Conservation (phyloP, 2,113 vertebrate species). For the Callaeas wilsoni region DNA sequence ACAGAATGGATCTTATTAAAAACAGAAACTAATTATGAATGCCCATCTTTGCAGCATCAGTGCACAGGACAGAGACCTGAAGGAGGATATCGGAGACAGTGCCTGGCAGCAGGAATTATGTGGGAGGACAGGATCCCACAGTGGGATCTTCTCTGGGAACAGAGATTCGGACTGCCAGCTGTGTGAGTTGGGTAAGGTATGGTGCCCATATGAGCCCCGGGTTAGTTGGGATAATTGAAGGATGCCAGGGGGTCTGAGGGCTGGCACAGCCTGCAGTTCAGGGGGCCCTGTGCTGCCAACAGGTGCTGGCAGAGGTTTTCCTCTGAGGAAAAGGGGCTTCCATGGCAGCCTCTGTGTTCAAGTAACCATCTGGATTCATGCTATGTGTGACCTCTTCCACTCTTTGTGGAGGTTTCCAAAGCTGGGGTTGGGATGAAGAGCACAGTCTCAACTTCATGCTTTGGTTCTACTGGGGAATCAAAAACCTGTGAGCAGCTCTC, state of each 20-base stretch:
- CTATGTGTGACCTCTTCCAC: not conserved
- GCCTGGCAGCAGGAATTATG: not conserved
- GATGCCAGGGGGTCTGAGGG: not conserved
- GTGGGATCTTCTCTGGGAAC: not conserved
- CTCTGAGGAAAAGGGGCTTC: not conserved
- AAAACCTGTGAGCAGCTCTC: rapidly evolving
- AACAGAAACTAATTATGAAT: not conserved
- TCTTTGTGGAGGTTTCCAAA: not conserved
- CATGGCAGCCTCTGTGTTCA: not conserved
- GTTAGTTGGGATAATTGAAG: not conserved
- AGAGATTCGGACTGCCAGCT: not conserved
- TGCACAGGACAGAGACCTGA: not conserved
- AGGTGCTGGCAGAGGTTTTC: not conserved
- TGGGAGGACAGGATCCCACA: not conserved
- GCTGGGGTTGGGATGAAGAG: not conserved
- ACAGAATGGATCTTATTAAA: not conserved
- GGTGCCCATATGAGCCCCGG: not conserved
- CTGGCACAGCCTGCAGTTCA: not conserved
- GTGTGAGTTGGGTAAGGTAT: rapidly evolving
- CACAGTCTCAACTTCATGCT: rapidly evolving
- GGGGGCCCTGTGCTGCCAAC: not conserved
- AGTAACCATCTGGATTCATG: not conserved
- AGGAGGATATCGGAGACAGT: not conserved
- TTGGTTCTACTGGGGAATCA: not conserved
- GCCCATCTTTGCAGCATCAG: not conserved